Evolutionary conservation across 2,888 invertebrate genomes (phyloP), one percentile per base, ranked within the genome.

Genomic region (Xestobium rufovillosum): DNA sequence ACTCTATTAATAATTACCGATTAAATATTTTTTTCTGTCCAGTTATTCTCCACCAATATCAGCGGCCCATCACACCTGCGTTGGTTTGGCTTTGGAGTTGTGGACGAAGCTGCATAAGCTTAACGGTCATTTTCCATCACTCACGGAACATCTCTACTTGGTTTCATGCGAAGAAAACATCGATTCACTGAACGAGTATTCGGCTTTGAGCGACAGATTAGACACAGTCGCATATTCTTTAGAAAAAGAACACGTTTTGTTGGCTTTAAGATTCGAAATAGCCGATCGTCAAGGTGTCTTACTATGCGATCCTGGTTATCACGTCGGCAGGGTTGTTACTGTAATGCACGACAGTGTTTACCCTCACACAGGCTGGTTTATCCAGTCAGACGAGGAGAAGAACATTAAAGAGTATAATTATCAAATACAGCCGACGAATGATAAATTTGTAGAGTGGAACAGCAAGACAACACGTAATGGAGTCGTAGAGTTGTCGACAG

Each of bases 271-370:
- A 51, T 72, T 89, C 41, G 66, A 73, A 48, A 76, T 90, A 38
- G 79, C 75, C 31, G 84, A 80, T 16, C 75, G 91, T 25, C 65
- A 69, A 1, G 91, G 90, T 16, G 70, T 85, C 32, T 67, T 91
- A 67, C 74, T 92, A 13, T 76, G 90, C 26, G 92, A 92, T 70
- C 89, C 91, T 0, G 91, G 91, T 11, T 92, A 92, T 66, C 91
- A 92, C 64, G 83, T 91, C 42, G 82, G 85, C 26, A 72, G 88
- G 42, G 82, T 85, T 38, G 76, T 91, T 42, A 87, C 89, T 13
- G 81, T 90, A 34, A 92, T 91, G 91, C 72, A 75, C 23, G 91
- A 92, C 62, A 73, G 79, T 43, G 70, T 73, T 31, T 88, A 85
- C 66, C 92, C 91, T 9, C 88, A 92, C 55, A 90, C 91, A 42